Evolutionary conservation across 2,888 invertebrate genomes (phyloP), one percentile per base, ranked within the genome.

Genomic region (Diaperis boleti): DNA sequence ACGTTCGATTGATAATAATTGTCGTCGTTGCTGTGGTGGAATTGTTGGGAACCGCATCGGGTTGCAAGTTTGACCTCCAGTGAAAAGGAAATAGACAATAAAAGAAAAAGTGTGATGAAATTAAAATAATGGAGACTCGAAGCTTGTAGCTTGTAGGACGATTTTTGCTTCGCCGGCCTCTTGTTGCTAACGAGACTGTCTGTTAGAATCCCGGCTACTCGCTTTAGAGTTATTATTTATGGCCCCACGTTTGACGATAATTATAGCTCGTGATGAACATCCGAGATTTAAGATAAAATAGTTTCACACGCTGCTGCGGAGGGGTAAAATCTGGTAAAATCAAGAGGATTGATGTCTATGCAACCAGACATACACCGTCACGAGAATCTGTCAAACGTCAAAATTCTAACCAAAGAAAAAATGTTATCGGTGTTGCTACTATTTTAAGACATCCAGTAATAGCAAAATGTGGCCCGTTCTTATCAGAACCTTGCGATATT

Each of bases 381-480:
- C 20, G 20, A 20, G 20, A n/a, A n/a, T 20, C 20, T 20, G 20
- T 20, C 6, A 20, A n/a, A n/a, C 26, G 26, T 2, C 26, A 26
- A 6, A 20, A 4, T 20, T 6, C 3, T 20, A 6, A 20, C 20
- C n/a, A n/a, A n/a, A n/a, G n/a, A n/a, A 22, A 22, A 20, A 6
- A 3, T 20, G 20, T 20, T 20, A 20, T 20, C 20, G 3, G 20
- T 6, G 3, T 26, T 26, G 26, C n/a, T n/a, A 33, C 33, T 33
- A 7, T 31, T 31, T 31, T 10, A 33, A 33, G n/a, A n/a, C n/a
- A n/a, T n/a, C n/a, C n/a, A n/a, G n/a, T n/a, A n/a, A n/a, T n/a
- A 10, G 33, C 11, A 11, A 11, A 33, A 33, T 95, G 94, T 92
- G 92, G 90, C 92, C 92, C 0, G 74, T 92, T 54, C 50, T 78